Evolutionary conservation across 2,113 vertebrate species (phyloP).

Genomic region (Epinephelus cyanopodus): DNA sequence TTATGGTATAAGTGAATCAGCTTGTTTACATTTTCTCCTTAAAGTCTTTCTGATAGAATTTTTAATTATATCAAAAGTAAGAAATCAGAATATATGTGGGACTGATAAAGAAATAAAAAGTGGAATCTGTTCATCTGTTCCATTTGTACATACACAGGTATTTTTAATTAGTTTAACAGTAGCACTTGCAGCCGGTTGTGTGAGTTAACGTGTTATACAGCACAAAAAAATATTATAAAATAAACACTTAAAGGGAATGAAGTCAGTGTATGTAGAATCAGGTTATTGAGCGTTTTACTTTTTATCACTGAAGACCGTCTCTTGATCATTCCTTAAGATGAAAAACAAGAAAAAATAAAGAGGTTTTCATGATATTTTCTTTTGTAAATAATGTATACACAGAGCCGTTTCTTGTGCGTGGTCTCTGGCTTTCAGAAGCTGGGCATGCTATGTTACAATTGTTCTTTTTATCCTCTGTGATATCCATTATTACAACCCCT

Average conservation of each 20-base stretch:
- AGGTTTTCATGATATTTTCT: conserved; percentile 35
- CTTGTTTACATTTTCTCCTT: background rate
- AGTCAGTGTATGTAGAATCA: background rate
- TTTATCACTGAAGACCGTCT: background rate
- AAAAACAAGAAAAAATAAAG: conserved; percentile 23
- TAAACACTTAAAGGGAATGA: background rate
- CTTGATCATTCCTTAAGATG: conserved; percentile 25
- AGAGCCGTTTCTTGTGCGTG: conserved; percentile 28
- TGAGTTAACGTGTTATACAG: background rate
- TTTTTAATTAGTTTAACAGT: conserved; percentile 3
- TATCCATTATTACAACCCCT: conserved; percentile 40
- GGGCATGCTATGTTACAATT: conserved; percentile 12
- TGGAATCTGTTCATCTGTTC: background rate
- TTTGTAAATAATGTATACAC: conserved; percentile 48
- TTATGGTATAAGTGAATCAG: background rate
- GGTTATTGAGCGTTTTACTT: background rate
- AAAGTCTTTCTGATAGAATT: background rate
- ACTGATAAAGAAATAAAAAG: conserved; percentile 1
- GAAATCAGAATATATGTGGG: background rate
- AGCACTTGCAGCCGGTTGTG: background rate
- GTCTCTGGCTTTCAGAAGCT: conserved; percentile 39
- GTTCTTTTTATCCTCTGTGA: conserved; percentile 54
- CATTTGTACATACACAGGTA: background rate
- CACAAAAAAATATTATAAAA: background rate
- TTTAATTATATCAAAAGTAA: background rate